phyloP scores from a whole-genome alignment of 1,140 invertebrate genomes.

The Battus philenor region DNA sequence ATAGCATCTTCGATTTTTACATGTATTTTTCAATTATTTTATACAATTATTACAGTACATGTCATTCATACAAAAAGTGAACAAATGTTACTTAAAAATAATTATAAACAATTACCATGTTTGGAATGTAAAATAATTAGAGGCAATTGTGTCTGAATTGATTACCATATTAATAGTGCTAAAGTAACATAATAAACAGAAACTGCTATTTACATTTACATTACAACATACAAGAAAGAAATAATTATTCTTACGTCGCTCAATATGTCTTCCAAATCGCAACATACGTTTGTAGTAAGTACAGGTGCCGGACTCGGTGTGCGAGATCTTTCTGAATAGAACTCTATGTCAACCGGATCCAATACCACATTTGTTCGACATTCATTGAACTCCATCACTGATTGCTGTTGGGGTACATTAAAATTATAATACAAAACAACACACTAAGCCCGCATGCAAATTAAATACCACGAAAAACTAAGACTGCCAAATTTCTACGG shows the following conservation, averaged over 20 bases:
- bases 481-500: conserved; percentile 21
- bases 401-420: conserved; percentile 55
- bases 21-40: no score
- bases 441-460: conserved; percentile 30
- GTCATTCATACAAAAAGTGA: no score
- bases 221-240: no score
- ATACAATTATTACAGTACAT: no score
- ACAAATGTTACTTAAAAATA: no score
- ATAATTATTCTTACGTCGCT: conserved; percentile 53
- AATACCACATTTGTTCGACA: conserved; percentile 60
- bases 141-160: no score
- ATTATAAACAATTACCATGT: no score
- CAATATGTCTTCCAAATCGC: conserved; percentile 70
- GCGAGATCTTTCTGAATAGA: conserved; percentile 49
- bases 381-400: conserved; percentile 71
- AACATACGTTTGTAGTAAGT: conserved; percentile 51
- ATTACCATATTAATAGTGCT: no score
- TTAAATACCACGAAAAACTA: conserved; percentile 27
- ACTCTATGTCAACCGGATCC: conserved; percentile 55
- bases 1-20: no score
- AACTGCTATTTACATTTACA: no score
- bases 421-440: conserved; percentile 33
- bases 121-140: no score
- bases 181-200: no score
- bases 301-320: conserved; percentile 55